Percentiles rank a stretch among this genome's conserved stretches.
phyloP scores from a whole-genome alignment of 2,113 vertebrate genomes.

The Diadophis punctatus region DNA sequence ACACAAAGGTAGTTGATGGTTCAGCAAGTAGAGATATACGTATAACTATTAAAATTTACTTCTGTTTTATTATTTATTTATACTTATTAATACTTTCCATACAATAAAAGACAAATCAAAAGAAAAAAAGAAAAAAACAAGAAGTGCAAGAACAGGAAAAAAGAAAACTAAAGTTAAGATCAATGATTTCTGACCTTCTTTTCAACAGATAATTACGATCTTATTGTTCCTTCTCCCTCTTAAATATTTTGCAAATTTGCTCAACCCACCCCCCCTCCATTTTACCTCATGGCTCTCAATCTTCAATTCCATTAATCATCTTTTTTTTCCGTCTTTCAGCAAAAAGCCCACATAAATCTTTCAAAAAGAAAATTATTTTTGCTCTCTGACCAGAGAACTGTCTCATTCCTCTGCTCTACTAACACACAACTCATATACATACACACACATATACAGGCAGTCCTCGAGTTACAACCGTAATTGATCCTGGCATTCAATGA shows the following conservation, averaged over 20 bases:
- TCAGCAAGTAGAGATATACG: background rate
- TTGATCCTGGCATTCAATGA: too few relatives aligned
- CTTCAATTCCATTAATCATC: background rate
- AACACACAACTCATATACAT: background rate
- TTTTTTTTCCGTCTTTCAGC: background rate
- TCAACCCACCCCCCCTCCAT: background rate
- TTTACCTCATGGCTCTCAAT: background rate
- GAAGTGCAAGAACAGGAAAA: background rate
- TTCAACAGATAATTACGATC: background rate
- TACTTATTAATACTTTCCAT: background rate
- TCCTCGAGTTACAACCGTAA: too few relatives aligned
- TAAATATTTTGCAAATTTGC: background rate
- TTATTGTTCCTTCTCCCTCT: background rate
- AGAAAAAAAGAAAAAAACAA: background rate
- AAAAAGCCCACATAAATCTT: background rate
- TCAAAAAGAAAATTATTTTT: background rate
- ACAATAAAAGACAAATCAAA: background rate
- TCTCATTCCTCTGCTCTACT: background rate
- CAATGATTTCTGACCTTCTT: background rate
- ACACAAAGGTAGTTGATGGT: background rate
- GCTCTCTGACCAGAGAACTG: background rate
- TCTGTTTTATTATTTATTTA: background rate
- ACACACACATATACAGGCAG: background rate
- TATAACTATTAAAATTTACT: background rate
- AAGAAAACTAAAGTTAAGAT: background rate